phyloP scores from a whole-genome alignment of 2,888 invertebrate genomes.

The Alloscopus bannaensis region DNA sequence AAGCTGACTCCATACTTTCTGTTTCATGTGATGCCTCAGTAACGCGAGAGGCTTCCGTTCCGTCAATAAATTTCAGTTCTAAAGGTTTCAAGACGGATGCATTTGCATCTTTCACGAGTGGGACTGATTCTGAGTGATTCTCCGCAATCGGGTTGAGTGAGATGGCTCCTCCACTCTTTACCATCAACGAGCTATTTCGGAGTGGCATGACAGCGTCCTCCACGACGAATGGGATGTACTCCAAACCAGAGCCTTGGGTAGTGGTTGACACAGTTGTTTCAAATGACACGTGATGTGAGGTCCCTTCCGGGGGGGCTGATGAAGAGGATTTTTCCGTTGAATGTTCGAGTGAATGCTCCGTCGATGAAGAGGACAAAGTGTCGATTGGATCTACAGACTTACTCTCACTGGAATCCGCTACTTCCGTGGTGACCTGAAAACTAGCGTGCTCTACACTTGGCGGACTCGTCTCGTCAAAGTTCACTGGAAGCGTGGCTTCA shows the following conservation, averaged over 20 bases:
- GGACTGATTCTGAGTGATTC: conserved; percentile 27
- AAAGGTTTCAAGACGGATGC: conserved; percentile 38
- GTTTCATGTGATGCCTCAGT: conserved; percentile 20
- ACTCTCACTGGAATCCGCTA: not conserved
- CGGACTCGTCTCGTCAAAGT: conserved; percentile 1
- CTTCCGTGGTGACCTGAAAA: too few species aligned
- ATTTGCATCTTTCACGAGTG: not conserved
- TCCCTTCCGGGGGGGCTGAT: not conserved
- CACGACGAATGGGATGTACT: conserved; percentile 89
- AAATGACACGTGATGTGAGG: too few species aligned
- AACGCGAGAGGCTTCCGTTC: conserved; percentile 18
- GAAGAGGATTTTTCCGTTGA: not conserved
- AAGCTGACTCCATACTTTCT: not conserved
- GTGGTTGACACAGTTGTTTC: not conserved
- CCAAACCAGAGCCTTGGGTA: conserved; percentile 45
- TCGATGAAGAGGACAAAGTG: too few species aligned
- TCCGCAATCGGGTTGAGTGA: conserved; percentile 26
- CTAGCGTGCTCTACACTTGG: not conserved
- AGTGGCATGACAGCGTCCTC: conserved; percentile 83
- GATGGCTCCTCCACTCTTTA: not conserved
- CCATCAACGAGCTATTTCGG: not conserved
- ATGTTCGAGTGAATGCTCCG: too few species aligned
- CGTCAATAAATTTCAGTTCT: conserved; percentile 41
- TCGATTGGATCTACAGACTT: too few species aligned
- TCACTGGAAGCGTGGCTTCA: conserved; percentile 23